Evolutionary conservation across 2,888 invertebrate species (phyloP).

Genomic region (Agelastica alni): DNA sequence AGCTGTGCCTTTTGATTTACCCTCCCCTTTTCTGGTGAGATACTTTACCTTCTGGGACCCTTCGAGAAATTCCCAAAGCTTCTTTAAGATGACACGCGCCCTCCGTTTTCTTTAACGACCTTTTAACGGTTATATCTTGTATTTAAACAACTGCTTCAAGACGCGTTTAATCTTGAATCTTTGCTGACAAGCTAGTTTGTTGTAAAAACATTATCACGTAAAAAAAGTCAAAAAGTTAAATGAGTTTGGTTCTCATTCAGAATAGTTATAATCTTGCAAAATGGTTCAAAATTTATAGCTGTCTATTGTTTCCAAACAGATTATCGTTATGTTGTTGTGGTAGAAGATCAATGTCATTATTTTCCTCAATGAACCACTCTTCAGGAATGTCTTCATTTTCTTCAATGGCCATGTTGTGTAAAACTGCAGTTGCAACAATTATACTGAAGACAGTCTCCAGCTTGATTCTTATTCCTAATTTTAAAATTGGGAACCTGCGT

Average conservation of each 20-base stretch:
- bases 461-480: slow-evolving; percentile 9
- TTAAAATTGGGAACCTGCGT: slow-evolving; percentile 5
- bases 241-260: no score
- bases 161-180: not conserved
- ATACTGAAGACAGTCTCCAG: not conserved
- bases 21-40: slow-evolving; percentile 50
- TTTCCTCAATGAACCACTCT: not conserved
- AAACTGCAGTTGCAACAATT: slow-evolving; percentile 3
- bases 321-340: not conserved
- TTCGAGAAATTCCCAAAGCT: slow-evolving; percentile 49
- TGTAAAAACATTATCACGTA: no score
- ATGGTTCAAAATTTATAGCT: not conserved
- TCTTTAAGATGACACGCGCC: slow-evolving; percentile 50
- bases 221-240: no score
- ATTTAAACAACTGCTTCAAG: slow-evolving; percentile 29
- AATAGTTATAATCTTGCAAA: not conserved
- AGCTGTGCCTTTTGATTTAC: slow-evolving; percentile 54
- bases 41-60: slow-evolving; percentile 41
- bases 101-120: slow-evolving; percentile 41
- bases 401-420: slow-evolving; percentile 3
- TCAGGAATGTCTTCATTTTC: not conserved
- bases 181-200: no score
- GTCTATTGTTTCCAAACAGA: not conserved
- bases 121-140: slow-evolving; percentile 34
- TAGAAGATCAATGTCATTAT: not conserved